Conservation (phyloP, 2,888 invertebrate genomes). For the Caenorhabditis becei region DNA sequence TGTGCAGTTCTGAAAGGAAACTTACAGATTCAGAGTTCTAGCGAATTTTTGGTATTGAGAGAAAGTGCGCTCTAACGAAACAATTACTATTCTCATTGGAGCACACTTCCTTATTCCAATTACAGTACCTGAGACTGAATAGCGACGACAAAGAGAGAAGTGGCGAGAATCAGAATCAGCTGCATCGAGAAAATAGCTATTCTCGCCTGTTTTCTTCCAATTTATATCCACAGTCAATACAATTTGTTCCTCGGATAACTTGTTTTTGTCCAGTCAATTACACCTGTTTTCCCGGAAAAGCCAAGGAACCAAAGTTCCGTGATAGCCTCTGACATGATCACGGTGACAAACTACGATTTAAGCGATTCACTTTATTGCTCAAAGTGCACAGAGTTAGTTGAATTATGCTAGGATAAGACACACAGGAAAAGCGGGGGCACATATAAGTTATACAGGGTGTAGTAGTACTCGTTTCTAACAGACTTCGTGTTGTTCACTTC, state of each 20-base stretch:
- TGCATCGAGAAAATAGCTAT: background rate
- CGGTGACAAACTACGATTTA: background rate
- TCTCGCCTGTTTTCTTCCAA: background rate
- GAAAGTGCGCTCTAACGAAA: no score
- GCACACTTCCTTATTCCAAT: no score
- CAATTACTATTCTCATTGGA: no score
- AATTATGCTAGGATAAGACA: slow-evolving; percentile 43
- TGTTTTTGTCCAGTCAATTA: background rate
- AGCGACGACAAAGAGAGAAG: background rate
- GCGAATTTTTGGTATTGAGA: no score
- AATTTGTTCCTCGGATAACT: background rate
- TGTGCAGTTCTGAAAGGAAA: slow-evolving; percentile 28
- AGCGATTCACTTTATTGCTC: slow-evolving; percentile 44
- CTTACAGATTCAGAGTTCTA: no score
- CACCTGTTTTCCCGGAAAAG: slow-evolving; percentile 4
- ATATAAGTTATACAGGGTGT: slow-evolving; percentile 44
- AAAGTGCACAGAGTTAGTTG: slow-evolving; percentile 31
- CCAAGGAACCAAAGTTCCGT: slow-evolving; percentile 8
- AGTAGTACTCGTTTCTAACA: slow-evolving; percentile 47
- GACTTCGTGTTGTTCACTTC: slow-evolving; percentile 7
- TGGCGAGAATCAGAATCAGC: background rate
- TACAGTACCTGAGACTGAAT: slow-evolving; percentile 19
- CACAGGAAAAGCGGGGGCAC: slow-evolving; percentile 11
- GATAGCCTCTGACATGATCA: background rate
- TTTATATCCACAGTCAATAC: no score